Conservation (phyloP, 2,888 invertebrate species). For the Callyntrura guangdongensis region DNA sequence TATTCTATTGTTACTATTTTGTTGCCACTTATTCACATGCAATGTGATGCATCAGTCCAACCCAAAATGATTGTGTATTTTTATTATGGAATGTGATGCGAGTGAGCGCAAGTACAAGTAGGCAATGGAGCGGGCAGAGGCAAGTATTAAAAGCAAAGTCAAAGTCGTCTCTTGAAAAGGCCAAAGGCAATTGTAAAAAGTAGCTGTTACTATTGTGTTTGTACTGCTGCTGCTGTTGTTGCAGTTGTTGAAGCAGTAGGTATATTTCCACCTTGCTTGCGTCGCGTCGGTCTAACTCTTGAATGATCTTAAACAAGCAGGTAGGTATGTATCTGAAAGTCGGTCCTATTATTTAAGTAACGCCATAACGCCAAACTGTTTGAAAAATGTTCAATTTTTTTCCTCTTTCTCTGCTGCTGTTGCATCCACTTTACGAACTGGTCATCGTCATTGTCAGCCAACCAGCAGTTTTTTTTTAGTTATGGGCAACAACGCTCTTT, state of each 20-base stretch:
- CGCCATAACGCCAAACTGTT: slow-evolving; percentile 28
- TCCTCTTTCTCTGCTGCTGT: slow-evolving; percentile 1
- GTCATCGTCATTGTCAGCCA: neutral
- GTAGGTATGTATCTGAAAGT: slow-evolving; percentile 20
- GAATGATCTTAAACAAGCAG: slow-evolving; percentile 41
- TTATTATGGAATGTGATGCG: slow-evolving; percentile 45
- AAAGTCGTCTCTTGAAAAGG: slow-evolving; percentile 69
- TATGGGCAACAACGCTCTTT: neutral
- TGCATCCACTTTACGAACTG: slow-evolving; percentile 39
- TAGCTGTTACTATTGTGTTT: slow-evolving; percentile 67
- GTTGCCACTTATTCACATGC: slow-evolving; percentile 69
- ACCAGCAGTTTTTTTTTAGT: neutral
- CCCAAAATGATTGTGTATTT: slow-evolving; percentile 43
- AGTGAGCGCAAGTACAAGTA: slow-evolving; percentile 37
- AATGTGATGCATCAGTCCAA: slow-evolving; percentile 33
- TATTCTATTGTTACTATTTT: slow-evolving; percentile 45
- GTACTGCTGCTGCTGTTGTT: neutral
- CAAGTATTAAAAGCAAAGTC: slow-evolving; percentile 45
- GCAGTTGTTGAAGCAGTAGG: neutral
- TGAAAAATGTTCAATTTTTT: slow-evolving; percentile 37
- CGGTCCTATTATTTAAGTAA: slow-evolving; percentile 32
- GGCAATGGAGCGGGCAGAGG: slow-evolving; percentile 48
- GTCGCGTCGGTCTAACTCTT: neutral
- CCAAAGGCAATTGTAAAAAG: slow-evolving; percentile 78
- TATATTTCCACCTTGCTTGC: slow-evolving; percentile 32